Evolutionary conservation across 2,797 vertebrate species (phyloP), one percentile per base, ranked within the genome.

Genomic region (Pseudomugil tenellus): DNA sequence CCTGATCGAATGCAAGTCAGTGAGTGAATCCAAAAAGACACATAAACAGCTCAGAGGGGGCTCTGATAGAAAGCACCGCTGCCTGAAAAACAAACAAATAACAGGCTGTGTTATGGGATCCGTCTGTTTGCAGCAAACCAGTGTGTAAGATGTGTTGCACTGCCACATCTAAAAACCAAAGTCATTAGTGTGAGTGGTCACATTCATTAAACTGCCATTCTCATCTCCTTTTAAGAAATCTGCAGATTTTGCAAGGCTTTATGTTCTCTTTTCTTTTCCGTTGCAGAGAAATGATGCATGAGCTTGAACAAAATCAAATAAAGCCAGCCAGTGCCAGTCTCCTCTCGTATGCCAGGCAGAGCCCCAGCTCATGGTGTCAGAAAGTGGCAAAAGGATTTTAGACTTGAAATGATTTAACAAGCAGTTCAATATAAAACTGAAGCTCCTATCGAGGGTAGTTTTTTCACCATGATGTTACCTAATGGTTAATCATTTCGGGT

Each of bases 1-100:
- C 54, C 56, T 54, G 56, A 79, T 56, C 53, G 74, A 73, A 48
- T 56, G 71, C 63, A 48, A 26, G 67, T 75, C 59, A 64, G 25
- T 26, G 63, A 51, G 39, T 41, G 65, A 69, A 63, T 13, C 35
- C 41, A 66, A 60, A 6, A 1, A 3, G 37, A 61, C 34, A 6
- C 32, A 52, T 63, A 70, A 84, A 74, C 63, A 67, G 68, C 39
- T 71, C 11, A 26, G 74, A 39, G 26, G 29, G 16, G 23, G 26
- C 51, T 53, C 26, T 10, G 39, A 17, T 31, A 46, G 52, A 64
- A 74, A 74, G 70, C n/a, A 19, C n/a, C 0, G 23, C 14, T 51
- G 32, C 29, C 25, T 48, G n/a, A 48, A 8, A 48, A 48, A 48
- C 10, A 11, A 46, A n/a, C 2, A 46, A 39, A 37, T 35, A 74